phyloP scores from a whole-genome alignment of 2,888 invertebrate species.

The Archips crataeganus region DNA sequence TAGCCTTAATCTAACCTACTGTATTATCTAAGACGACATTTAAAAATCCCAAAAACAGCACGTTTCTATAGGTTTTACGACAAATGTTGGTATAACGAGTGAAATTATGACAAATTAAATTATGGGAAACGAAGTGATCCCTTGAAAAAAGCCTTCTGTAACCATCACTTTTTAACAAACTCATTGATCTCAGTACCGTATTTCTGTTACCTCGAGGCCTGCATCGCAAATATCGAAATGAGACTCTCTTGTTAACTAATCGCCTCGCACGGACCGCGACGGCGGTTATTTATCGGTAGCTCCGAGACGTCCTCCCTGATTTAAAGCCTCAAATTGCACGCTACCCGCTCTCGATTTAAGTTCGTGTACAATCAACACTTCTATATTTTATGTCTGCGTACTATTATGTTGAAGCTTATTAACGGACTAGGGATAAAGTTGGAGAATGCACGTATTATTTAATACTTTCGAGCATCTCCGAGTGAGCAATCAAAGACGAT shows the following conservation, averaged over 20 bases:
- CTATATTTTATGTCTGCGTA: conserved; percentile 47
- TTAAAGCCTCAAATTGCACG: conserved; percentile 83
- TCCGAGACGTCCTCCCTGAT: conserved; percentile 69
- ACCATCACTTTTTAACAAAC: background rate
- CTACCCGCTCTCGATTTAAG: conserved; percentile 65
- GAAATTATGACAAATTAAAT: no score
- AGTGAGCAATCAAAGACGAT: background rate
- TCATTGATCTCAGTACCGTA: background rate
- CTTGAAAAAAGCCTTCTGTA: background rate
- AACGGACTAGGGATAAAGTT: conserved; percentile 25
- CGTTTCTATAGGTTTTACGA: no score
- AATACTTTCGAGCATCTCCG: background rate
- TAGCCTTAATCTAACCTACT: no score
- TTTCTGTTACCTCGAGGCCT: background rate
- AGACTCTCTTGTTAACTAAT: conserved; percentile 78
- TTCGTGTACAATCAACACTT: conserved; percentile 64
- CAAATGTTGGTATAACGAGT: no score
- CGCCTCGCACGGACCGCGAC: conserved; percentile 59
- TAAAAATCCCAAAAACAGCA: no score
- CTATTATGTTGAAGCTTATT: conserved; percentile 41
- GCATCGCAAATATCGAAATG: conserved; percentile 49
- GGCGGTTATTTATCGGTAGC: conserved; percentile 82
- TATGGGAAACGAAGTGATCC: no score
- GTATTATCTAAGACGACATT: no score
- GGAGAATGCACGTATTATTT: background rate